A percentile compares a stretch with the other conserved stretches of the same genome.
phyloP scores from a whole-genome alignment of 2,888 invertebrate genomes.

The Papilio gigon region DNA sequence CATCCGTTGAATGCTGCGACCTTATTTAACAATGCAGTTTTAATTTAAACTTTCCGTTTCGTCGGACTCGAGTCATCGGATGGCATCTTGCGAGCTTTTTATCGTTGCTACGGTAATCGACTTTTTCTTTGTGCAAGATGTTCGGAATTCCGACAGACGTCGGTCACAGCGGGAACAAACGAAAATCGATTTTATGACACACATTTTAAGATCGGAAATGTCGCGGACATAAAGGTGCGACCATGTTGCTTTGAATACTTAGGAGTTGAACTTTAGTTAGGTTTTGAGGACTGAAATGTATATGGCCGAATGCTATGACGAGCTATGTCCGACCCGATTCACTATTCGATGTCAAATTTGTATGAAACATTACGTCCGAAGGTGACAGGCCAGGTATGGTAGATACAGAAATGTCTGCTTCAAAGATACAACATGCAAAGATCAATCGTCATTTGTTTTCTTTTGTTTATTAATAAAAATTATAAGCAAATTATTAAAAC shows the following conservation, averaged over 20 bases:
- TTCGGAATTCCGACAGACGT: conserved; percentile 6
- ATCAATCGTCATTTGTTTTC: too few relatives aligned
- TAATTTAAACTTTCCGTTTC: conserved; percentile 20
- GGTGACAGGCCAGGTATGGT: too few relatives aligned
- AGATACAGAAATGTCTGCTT: too few relatives aligned
- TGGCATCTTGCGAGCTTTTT: conserved; percentile 16
- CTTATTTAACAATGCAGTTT: conserved; percentile 21
- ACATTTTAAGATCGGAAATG: background rate
- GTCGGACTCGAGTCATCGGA: background rate
- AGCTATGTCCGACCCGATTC: too few relatives aligned
- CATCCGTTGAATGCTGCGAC: background rate
- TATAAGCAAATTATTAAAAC: background rate
- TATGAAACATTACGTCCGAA: too few relatives aligned
- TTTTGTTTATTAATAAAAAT: background rate
- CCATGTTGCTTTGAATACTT: background rate
- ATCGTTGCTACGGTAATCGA: conserved; percentile 3
- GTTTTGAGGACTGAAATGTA: too few relatives aligned
- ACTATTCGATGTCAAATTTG: too few relatives aligned
- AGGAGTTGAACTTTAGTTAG: background rate
- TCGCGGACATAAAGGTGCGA: background rate
- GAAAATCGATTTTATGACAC: conserved; percentile 1
- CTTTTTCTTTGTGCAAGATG: conserved; percentile 20
- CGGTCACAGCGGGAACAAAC: background rate
- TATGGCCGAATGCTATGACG: too few relatives aligned
- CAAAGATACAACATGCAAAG: too few relatives aligned